Evolutionary conservation across 1,140 invertebrate genomes (phyloP).

Genomic region (Drosophila azteca): DNA sequence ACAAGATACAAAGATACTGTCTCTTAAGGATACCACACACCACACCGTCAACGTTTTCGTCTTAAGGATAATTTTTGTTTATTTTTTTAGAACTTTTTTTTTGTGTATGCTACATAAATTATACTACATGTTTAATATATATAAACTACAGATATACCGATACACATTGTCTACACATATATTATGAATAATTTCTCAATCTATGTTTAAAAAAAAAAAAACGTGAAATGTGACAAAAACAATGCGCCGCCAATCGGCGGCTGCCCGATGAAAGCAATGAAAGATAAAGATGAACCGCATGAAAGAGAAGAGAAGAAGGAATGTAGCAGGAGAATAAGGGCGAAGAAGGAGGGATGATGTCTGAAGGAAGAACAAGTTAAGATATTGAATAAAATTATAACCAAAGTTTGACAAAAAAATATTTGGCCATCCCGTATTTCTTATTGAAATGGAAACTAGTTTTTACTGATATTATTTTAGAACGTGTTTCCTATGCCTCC

Average conservation of each 20-base stretch:
- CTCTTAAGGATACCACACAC: constrained; percentile 6
- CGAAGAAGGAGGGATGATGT: constrained; percentile 22
- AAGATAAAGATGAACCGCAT: constrained; percentile 12
- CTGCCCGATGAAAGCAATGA: constrained; percentile 18
- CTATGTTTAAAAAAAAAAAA: constrained; percentile 54
- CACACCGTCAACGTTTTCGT: constrained; percentile 47
- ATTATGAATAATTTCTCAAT: constrained; percentile 74
- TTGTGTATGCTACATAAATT: constrained; percentile 77
- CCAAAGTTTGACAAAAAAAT: constrained; percentile 73
- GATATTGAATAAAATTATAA: constrained; percentile 80
- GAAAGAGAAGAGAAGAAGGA: constrained; percentile 27
- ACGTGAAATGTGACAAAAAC: constrained; percentile 23
- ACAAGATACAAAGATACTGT: constrained; percentile 12
- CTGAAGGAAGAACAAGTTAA: constrained; percentile 66
- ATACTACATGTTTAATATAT: constrained; percentile 77
- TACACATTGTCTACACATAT: constrained; percentile 33
- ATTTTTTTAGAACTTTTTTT: constrained; percentile 68
- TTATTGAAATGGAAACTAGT: neutral
- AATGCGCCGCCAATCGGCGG: neutral
- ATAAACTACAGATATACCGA: constrained; percentile 31
- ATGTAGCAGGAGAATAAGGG: constrained; percentile 32
- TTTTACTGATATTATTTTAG: neutral
- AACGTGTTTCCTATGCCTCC: neutral
- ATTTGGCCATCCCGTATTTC: neutral
- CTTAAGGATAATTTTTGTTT: constrained; percentile 68